Percentiles rank a stretch among this genome's conserved stretches.
Conservation (phyloP, 37 sponge, comb jelly and placozoan species). For the Eunapius fragilis region DNA sequence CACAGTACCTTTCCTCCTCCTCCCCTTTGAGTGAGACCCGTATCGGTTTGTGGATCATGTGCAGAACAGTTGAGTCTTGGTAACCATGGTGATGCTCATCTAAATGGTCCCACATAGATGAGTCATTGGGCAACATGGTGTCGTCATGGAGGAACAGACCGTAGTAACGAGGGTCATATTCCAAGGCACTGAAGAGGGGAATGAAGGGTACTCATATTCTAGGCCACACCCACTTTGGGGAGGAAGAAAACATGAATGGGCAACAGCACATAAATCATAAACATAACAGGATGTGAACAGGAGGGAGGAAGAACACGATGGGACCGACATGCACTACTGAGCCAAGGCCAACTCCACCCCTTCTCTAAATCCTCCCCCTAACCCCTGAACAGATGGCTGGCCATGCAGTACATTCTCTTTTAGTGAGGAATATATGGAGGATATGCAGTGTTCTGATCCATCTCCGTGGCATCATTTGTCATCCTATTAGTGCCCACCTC, state of each 20-base stretch:
- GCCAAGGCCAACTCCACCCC: no score
- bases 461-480: no score
- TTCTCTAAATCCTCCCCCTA: no score
- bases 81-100: slow-evolving; percentile 69
- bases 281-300: background rate
- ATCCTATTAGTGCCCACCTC: no score
- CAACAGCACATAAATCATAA: no score
- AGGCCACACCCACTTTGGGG: background rate
- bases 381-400: no score
- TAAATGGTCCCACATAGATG: slow-evolving; percentile 79
- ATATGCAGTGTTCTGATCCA: no score
- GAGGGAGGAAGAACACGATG: no score
- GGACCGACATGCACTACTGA: no score
- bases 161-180: slow-evolving; percentile 85
- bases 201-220: background rate
- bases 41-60: slow-evolving; percentile 77
- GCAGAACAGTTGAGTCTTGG: slow-evolving; percentile 84
- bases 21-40: slow-evolving; percentile 48
- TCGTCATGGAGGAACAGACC: slow-evolving; percentile 90
- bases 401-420: no score
- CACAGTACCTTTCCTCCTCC: slow-evolving; percentile 34
- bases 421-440: no score
- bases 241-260: background rate
- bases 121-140: slow-evolving; percentile 50
- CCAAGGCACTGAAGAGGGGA: slow-evolving; percentile 74